Evolutionary conservation across 2,888 invertebrate species (phyloP).

Genomic region (Synanthedon tipuliformis): DNA sequence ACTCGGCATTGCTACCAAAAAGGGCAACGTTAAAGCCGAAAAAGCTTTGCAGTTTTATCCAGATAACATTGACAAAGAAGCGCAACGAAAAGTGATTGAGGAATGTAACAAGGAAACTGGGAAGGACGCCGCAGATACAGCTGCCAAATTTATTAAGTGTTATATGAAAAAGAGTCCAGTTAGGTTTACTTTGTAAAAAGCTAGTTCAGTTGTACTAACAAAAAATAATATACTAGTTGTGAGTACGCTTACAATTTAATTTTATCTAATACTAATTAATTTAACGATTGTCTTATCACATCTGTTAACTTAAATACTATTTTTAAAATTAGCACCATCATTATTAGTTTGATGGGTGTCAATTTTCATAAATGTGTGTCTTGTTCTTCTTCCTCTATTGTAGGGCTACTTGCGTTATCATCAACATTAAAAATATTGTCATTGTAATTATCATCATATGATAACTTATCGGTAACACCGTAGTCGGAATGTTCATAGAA

Average conservation of each 20-base stretch:
- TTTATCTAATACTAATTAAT: too few relatives aligned
- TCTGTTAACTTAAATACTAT: too few relatives aligned
- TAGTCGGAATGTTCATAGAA: conserved; percentile 18
- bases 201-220: too few relatives aligned
- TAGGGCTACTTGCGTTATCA: conserved; percentile 17
- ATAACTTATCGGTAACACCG: conserved; percentile 21
- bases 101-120: conserved; percentile 26
- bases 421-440: conserved; percentile 4
- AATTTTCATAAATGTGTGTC: conserved; percentile 39
- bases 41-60: conserved; percentile 24
- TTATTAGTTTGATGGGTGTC: too few relatives aligned
- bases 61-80: conserved; percentile 16
- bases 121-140: conserved; percentile 22
- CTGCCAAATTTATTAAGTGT: conserved; percentile 1
- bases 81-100: conserved; percentile 20
- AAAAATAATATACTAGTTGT: too few relatives aligned
- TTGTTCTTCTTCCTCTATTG: conserved; percentile 27
- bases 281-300: too few relatives aligned
- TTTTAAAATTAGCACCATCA: too few relatives aligned
- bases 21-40: conserved; percentile 25
- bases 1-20: conserved; percentile 10
- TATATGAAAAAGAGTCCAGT: background rate
- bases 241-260: too few relatives aligned
- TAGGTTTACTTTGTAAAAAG: background rate
- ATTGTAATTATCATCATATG: conserved; percentile 12